These are phyloP conservation scores for Brenthis ino DNA, from an alignment of 2,888 invertebrate species.

Conservation along the genomic window DNA sequence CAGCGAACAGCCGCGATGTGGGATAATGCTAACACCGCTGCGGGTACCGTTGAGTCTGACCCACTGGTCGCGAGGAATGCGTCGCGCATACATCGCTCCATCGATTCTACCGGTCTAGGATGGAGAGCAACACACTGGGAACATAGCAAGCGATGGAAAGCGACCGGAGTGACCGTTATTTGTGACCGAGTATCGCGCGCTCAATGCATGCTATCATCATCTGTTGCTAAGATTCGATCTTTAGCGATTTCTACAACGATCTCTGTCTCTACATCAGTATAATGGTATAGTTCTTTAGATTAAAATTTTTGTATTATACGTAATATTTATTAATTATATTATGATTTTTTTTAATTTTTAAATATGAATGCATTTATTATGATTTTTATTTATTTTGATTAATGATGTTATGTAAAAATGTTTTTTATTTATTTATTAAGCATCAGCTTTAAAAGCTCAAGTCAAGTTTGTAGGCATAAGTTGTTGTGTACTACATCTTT, in stretches of 20 bases:
- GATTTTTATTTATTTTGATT: no score
- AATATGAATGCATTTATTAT: no score
- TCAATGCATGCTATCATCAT: slow-evolving; percentile 28
- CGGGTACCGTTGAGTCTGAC: slow-evolving; percentile 63
- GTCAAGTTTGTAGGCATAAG: no score
- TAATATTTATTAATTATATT: no score
- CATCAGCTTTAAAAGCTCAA: no score
- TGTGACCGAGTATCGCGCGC: slow-evolving; percentile 31
- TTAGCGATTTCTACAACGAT: slow-evolving; percentile 15
- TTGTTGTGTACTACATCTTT: no score
- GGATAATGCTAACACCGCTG: slow-evolving; percentile 50
- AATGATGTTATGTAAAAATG: no score
- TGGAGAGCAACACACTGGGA: not conserved
- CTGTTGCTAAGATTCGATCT: slow-evolving; percentile 14
- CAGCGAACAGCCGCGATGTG: slow-evolving; percentile 21
- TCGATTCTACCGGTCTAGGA: not conserved
- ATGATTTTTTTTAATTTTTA: no score
- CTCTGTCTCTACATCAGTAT: no score
- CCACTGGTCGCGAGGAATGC: slow-evolving; percentile 54
- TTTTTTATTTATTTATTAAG: no score
- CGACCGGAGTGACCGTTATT: slow-evolving; percentile 27
- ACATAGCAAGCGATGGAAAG: slow-evolving; percentile 17
- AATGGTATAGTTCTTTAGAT: no score
- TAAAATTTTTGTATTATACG: no score
- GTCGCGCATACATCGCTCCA: slow-evolving; percentile 30